phyloP scores from a whole-genome alignment of 1,140 invertebrate species.

The Wasmannia auropunctata region DNA sequence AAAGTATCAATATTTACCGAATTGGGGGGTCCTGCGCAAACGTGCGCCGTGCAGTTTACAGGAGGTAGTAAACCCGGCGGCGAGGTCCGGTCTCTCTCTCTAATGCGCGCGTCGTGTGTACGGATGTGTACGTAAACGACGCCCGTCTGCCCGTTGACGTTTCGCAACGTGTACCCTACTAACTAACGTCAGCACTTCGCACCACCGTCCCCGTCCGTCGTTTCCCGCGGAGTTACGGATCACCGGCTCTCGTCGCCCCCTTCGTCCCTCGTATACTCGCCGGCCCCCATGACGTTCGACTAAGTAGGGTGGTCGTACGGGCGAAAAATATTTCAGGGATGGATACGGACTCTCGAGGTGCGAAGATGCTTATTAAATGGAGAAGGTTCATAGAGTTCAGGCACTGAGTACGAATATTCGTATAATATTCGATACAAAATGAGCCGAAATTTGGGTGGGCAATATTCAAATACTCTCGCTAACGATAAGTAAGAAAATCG shows the following conservation, averaged over 20 bases:
- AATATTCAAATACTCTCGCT: not conserved
- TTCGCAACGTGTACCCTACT: slow-evolving; percentile 53
- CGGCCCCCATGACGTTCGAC: not conserved
- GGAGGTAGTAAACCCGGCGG: slow-evolving; percentile 39
- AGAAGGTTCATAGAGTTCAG: not conserved
- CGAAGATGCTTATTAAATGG: not conserved
- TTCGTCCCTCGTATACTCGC: not conserved
- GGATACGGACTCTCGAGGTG: not conserved
- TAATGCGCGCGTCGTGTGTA: slow-evolving; percentile 24
- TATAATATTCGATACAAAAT: not conserved
- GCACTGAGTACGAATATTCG: not conserved
- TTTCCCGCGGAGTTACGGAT: slow-evolving; percentile 21
- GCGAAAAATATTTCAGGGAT: not conserved
- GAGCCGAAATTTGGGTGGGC: not conserved
- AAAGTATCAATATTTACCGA: slow-evolving; percentile 81
- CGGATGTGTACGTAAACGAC: not conserved
- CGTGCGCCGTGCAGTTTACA: slow-evolving; percentile 49
- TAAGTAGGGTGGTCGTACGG: not conserved
- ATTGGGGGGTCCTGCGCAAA: slow-evolving; percentile 67
- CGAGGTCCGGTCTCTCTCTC: slow-evolving; percentile 33
- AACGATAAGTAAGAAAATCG: not conserved
- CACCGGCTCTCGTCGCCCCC: not conserved
- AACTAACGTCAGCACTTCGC: slow-evolving; percentile 56
- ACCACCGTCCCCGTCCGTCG: slow-evolving; percentile 18
- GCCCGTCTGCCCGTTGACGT: slow-evolving; percentile 40